phyloP scores from a whole-genome alignment of 2,888 invertebrate genomes.

The Villa cingulata region DNA sequence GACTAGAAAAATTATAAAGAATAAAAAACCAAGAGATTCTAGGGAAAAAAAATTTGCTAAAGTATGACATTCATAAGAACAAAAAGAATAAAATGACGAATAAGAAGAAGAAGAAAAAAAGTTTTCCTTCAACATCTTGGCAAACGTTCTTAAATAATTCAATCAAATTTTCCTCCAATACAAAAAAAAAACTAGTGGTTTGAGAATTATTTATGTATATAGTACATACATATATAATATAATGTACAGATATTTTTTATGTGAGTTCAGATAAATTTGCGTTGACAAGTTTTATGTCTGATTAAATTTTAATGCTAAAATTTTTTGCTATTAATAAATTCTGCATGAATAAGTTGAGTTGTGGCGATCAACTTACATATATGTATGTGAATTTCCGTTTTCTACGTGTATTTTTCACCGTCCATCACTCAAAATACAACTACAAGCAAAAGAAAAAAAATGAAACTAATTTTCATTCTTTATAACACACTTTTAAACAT shows the following conservation, averaged over 20 bases:
- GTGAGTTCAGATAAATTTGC: slow-evolving; percentile 15
- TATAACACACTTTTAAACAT: too few relatives aligned
- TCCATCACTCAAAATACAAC: too few relatives aligned
- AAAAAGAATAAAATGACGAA: slow-evolving; percentile 19
- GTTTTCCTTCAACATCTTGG: slow-evolving; percentile 17
- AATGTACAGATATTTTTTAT: slow-evolving; percentile 13
- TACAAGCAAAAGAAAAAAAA: too few relatives aligned
- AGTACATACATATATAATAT: too few relatives aligned
- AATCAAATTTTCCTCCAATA: slow-evolving; percentile 17
- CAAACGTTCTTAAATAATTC: slow-evolving; percentile 22
- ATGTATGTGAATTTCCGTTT: too few relatives aligned
- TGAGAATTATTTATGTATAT: too few relatives aligned
- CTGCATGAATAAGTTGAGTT: slow-evolving; percentile 21
- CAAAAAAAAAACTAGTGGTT: background rate
- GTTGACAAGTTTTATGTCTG: slow-evolving; percentile 26
- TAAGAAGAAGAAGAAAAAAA: slow-evolving; percentile 17
- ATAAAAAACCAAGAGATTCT: too few relatives aligned
- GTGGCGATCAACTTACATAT: slow-evolving; percentile 1
- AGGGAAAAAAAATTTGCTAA: background rate
- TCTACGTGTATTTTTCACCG: too few relatives aligned
- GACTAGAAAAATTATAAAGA: too few relatives aligned
- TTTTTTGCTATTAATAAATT: slow-evolving; percentile 20
- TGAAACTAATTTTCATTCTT: too few relatives aligned
- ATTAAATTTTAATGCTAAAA: slow-evolving; percentile 32
- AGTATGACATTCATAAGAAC: background rate